Conservation (phyloP, 2,888 invertebrate genomes). For the Rhagonycha lutea region DNA sequence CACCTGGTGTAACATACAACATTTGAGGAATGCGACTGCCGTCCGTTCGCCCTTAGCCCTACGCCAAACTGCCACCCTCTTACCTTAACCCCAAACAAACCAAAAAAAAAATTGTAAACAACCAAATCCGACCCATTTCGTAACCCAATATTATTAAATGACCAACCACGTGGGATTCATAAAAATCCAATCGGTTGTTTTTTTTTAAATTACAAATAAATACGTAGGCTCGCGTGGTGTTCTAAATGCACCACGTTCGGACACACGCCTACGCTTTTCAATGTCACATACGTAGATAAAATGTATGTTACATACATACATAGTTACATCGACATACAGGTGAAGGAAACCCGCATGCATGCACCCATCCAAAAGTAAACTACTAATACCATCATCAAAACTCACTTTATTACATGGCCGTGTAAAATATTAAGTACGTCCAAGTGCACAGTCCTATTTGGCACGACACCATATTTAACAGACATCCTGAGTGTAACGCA, state of each 20-base stretch:
- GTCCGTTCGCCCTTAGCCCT: conserved; percentile 27
- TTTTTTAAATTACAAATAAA: not conserved
- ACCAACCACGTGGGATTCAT: not conserved
- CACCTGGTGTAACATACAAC: conserved; percentile 35
- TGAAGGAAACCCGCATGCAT: conserved; percentile 38
- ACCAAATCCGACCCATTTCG: not conserved
- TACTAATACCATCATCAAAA: not conserved
- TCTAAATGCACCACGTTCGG: not conserved
- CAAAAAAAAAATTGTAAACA: conserved; percentile 4
- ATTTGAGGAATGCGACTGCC: conserved; percentile 23
- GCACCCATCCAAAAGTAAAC: not conserved
- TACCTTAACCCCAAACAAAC: not conserved
- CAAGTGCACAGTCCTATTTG: conserved; percentile 24
- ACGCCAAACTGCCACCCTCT: not conserved
- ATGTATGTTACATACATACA: not conserved
- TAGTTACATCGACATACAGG: conserved; percentile 48
- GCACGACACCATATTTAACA: conserved; percentile 31
- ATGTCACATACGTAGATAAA: not conserved
- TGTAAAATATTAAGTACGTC: conserved; percentile 26
- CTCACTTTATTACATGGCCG: conserved; percentile 26
- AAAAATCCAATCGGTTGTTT: not conserved
- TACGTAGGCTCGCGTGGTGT: not conserved
- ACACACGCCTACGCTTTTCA: not conserved
- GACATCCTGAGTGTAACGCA: conserved; percentile 26
- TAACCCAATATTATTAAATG: not conserved